Conservation (phyloP, 30 jellyfish, hydroid and myxozoan genomes). For the Chironex yamaguchii region DNA sequence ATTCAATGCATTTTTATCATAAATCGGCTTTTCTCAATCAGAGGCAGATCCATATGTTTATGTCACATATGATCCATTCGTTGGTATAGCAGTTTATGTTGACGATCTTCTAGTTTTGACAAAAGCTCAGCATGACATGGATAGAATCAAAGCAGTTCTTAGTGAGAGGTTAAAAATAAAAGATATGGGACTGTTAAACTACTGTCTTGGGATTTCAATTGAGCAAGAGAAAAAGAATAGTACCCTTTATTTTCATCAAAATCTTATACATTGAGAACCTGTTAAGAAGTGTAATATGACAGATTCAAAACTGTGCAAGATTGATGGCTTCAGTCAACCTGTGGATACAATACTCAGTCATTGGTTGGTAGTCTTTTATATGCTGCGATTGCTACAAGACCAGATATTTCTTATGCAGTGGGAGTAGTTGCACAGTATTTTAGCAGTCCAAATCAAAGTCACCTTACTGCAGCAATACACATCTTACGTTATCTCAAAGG, state of each 20-base stretch:
- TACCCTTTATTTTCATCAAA: not conserved
- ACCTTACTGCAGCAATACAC: slow-evolving; percentile 18
- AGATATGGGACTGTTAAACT: slow-evolving; percentile 39
- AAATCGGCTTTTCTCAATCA: not conserved
- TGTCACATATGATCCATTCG: not conserved
- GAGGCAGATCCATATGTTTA: not conserved
- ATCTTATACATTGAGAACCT: not conserved
- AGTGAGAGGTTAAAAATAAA: not conserved
- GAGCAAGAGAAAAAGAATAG: not conserved
- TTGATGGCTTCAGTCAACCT: slow-evolving; percentile 5
- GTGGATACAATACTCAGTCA: slow-evolving; percentile 36
- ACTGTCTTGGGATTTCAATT: slow-evolving; percentile 27
- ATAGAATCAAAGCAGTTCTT: not conserved
- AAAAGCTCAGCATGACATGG: not conserved
- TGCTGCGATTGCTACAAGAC: slow-evolving; percentile 18
- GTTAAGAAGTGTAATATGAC: not conserved
- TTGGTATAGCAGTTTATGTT: not conserved
- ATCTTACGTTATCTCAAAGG: slow-evolving; percentile 49
- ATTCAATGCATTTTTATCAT: not conserved
- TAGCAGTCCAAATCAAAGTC: not conserved
- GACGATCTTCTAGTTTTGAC: not conserved
- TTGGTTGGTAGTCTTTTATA: slow-evolving; percentile 19
- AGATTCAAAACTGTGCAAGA: not conserved
- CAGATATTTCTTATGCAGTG: slow-evolving; percentile 52
- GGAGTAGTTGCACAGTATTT: slow-evolving; percentile 30